Evolutionary conservation across 1,140 invertebrate genomes (phyloP), one percentile per base, ranked within the genome.

Genomic region (Zophobas atratus): DNA sequence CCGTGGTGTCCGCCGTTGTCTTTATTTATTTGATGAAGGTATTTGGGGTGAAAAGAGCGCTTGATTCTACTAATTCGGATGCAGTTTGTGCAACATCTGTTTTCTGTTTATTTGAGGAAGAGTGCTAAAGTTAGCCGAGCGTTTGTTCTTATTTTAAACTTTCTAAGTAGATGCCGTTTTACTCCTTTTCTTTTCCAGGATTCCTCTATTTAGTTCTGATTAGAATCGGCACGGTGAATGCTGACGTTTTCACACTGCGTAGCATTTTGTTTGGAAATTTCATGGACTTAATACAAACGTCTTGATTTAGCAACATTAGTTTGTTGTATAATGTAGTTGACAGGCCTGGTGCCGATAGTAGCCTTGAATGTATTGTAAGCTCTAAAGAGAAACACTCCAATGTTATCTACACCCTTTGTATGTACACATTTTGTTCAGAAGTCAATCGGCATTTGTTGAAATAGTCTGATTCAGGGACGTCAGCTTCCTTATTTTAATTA

Each of bases 331-430:
- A 67, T 67, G 43, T 67, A 67, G 60, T 67, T 67, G 60, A 67
- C 60, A 67, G 60, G 60, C 60, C n/a, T 43, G 60, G 38, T 67
- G 39, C 60, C 60, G 60, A 67, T 67, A 67, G 60, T 67, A 67
- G 60, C 60, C 60, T 67, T 57, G 55, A 73, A 73, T 73, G 71
- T 73, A 56, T 73, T 56, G 71, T 73, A 73, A 73, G 71, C 55
- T 73, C 51, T 20, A 55, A 73, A 73, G 71, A 55, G 71, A 73
- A 57, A 55, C 51, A 39, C 51, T 73, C 55, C 71, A 73, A 73
- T 73, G 71, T 73, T 73, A 73, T 73, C 71, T 73, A 39, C 71
- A 46, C 71, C 55, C 71, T 56, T 73, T 73, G 71, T 73, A 55
- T 55, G 55, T 73, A 33, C 51, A 41, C 71, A 73, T 56, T 73